Evolutionary conservation across 2,888 invertebrate genomes (phyloP), one percentile per base, ranked within the genome.

Genomic region (Deroplatys truncata): DNA sequence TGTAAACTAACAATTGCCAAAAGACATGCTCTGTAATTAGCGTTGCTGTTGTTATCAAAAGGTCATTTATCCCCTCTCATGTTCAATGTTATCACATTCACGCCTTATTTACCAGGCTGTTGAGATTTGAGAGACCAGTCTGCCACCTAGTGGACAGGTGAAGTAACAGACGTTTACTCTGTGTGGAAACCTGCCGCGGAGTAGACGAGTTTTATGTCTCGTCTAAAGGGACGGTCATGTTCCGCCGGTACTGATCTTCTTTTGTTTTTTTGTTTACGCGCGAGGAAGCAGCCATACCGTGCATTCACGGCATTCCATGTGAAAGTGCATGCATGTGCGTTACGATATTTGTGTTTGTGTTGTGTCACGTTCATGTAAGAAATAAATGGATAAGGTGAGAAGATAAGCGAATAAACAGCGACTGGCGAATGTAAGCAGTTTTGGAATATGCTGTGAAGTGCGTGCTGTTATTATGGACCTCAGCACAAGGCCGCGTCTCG

Each of bases 401-500:
- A 43, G 43, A 43, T 43, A 43, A 72, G 56, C 56, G 56, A 20
- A 56, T 15, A 25, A 72, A 72, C 20, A 72, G 25, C 56, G 56
- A 72, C 16, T 56, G 56, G 56, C 16, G 56, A 56, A 56, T 56
- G 16, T 15, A 56, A 16, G 56, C 4, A 15, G 56, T 56, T 56
- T 15, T 43, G 43, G 43, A 43, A 72, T 72, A 72, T 72, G 56
- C 56, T 72, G 56, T 72, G 56, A 72, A 72, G 56, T 72, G 56
- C 5, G 56, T 25, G 56, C 56, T 72, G 56, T 72, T 72, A 84
- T 29, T 84, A 92, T 92, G 92, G 92, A 92, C 90, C 91, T 92
- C 86, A 92, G 91, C 85, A 92, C 92, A 10, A 90, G 92, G 49
- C 90, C 91, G 84, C 91, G 92, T n/a, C 91, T 91, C 84, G 82